Base-by-base conservation (phyloP, 1,140 invertebrate genomes). In the Goniozus legneri region DNA sequence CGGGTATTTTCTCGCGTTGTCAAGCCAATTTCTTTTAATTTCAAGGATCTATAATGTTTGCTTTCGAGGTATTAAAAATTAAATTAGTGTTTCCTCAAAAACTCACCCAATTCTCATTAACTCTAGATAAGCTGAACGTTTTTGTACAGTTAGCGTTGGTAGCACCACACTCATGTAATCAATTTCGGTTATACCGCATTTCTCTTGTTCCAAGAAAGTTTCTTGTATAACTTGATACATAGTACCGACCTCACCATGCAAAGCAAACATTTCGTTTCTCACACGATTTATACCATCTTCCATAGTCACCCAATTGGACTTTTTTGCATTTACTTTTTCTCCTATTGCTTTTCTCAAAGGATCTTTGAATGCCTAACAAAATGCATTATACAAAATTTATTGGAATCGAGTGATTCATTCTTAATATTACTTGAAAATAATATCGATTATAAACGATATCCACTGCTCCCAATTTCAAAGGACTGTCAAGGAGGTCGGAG, bases 341-440 rank as follows among this genome's bases (percentile, higher is more conserved):
- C 82, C 82, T 8, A 87, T 77, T 3, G 77, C 76, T 50, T 70
- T 79, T 19, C 81, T 71, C 1, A 80, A 56, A 2, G 81, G 77
- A 65, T 86, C 84, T 42, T 76, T n/a, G n/a, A n/a, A n/a, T n/a
- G n/a, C n/a, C n/a, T n/a, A n/a, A n/a, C n/a, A n/a, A n/a, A n/a
- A n/a, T n/a, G n/a, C n/a, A n/a, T n/a, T n/a, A n/a, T n/a, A n/a
- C n/a, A n/a, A n/a, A n/a, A n/a, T n/a, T n/a, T n/a, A n/a, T n/a
- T n/a, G n/a, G n/a, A n/a, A n/a, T n/a, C n/a, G n/a, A n/a, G n/a
- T n/a, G n/a, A n/a, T n/a, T n/a, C n/a, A n/a, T n/a, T n/a, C n/a
- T n/a, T n/a, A n/a, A n/a, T n/a, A n/a, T 73, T 67, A 85, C 83
- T 58, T 77, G 67, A 57, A 85, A 84, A 53, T 83, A 85, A 64